Base-by-base conservation (phyloP, 2,113 vertebrate genomes). In the Alectura lathami region DNA sequence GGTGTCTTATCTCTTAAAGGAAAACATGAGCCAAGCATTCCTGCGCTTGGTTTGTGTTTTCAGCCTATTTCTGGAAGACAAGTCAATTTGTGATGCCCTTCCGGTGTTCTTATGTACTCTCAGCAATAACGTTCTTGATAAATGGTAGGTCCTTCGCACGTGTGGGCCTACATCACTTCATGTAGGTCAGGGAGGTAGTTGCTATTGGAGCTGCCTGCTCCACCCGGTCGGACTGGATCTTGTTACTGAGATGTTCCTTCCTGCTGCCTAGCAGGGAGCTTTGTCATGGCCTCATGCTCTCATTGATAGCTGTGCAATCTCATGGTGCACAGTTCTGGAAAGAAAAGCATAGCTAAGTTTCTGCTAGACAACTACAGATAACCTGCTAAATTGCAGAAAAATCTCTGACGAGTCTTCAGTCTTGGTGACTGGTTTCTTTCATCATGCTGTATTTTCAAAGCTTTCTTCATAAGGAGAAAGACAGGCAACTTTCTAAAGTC, bases 51-150 rank as follows among this genome's bases (percentile, higher is more conserved):
- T 26, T n/a, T 13, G 26, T 30, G 29, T 14, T 74, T 57, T 57
- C 53, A 43, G 38, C 40, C 12, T 57, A 24, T 74, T 42, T 56
- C 51, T 74, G 53, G 30, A 74, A n/a, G n/a, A n/a, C 12, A 45
- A 45, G 45, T 24, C 45, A n/a, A 75, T n/a, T 45, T 11, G 42
- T 56, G 21, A n/a, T 6, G 12, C 40, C n/a, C 26, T 75, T 21
- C 40, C 47, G 72, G 42, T n/a, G 56, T 27, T 59, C 45, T 77
- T 40, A 36, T 16, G 36, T 17, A 42, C 29, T 63, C 6, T 29
- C 0, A 0, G 34, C 68, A 62, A 40, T 51, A 43, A 16, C 1
- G 1, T 89, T 66, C 15, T 38, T 48, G 45, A 92, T 57, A 29
- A 45, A 40, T 22, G 70, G 42, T 20, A 72, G 18, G 45, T 64